Evolutionary conservation across 1,140 invertebrate genomes (phyloP), one percentile per base, ranked within the genome.

Genomic region (Drosophila navojoa): DNA sequence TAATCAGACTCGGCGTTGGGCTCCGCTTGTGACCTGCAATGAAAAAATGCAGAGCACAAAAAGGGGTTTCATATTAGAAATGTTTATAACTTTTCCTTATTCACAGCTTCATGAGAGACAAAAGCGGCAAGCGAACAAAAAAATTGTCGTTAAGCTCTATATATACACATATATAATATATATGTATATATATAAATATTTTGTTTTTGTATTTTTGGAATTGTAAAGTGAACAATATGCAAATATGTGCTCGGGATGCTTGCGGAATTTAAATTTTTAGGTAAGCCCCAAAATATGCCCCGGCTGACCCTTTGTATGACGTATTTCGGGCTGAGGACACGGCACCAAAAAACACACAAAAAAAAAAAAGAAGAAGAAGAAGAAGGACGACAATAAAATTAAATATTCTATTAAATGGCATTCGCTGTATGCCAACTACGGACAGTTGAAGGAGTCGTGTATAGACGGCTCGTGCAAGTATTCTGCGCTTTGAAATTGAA

Each of bases 331-430:
- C 58, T 71, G 69, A 76, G 80, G 76, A 81, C 79, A 77, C 67
- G 50, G 47, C 49, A 55, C 59, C 71, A 63, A 54, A 62, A 77
- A 35, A 35, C 9, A 3, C 11, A 13, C 11, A 38, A 35, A 35
- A 35, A 35, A 35, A 35, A 32, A 9, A 32, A 27, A 27, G 5
- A 27, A 29, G 5, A 3, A 29, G 5, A 29, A 29, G 5, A 29
- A 29, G 11, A 38, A 38, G 2, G 13, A 38, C 1, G 11, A 87
- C 84, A 89, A 87, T 87, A 89, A 87, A 87, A 87, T 87, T 89
- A 87, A 84, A 89, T 87, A 87, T 87, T 89, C 84, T 75, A 87
- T 84, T 89, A 89, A 87, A 87, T 87, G 84, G 84, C 73, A 52
- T 54, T 72, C 5, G 82, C 75, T 63, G 75, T 63, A 86, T 68